phyloP scores from a whole-genome alignment of 2,888 invertebrate genomes.

The Epistrophe grossulariae region DNA sequence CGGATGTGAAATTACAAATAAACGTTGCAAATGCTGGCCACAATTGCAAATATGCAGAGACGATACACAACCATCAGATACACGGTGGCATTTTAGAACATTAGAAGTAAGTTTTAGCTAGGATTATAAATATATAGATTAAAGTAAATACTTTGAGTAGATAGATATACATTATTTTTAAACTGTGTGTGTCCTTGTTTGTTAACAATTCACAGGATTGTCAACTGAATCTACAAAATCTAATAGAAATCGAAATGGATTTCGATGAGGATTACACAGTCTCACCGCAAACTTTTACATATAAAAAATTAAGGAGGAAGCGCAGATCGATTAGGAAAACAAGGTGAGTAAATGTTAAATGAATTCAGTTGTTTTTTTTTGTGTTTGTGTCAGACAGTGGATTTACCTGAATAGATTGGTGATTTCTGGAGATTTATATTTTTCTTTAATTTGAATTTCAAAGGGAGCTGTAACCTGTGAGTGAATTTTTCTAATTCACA shows the following conservation, averaged over 20 bases:
- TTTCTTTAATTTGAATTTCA: neutral
- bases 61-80: constrained; percentile 79
- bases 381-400: neutral
- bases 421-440: neutral
- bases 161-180: too few relatives aligned
- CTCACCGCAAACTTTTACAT: constrained; percentile 83
- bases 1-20: constrained; percentile 84
- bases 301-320: constrained; percentile 83
- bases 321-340: constrained; percentile 81
- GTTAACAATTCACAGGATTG: constrained; percentile 80
- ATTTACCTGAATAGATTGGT: neutral
- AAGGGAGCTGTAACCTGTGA: neutral
- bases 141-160: neutral
- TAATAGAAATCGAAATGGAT: constrained; percentile 83
- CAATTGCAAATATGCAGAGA: constrained; percentile 82
- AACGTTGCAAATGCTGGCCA: constrained; percentile 84
- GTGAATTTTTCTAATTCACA: too few relatives aligned
- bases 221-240: constrained; percentile 84
- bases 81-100: constrained; percentile 83
- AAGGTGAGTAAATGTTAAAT: constrained; percentile 78
- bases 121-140: neutral
- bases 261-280: constrained; percentile 84
- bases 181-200: neutral
- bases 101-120: constrained; percentile 79
- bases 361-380: neutral